Evolutionary conservation across 1,140 invertebrate genomes (phyloP).

Genomic region (Cyclina sinensis): DNA sequence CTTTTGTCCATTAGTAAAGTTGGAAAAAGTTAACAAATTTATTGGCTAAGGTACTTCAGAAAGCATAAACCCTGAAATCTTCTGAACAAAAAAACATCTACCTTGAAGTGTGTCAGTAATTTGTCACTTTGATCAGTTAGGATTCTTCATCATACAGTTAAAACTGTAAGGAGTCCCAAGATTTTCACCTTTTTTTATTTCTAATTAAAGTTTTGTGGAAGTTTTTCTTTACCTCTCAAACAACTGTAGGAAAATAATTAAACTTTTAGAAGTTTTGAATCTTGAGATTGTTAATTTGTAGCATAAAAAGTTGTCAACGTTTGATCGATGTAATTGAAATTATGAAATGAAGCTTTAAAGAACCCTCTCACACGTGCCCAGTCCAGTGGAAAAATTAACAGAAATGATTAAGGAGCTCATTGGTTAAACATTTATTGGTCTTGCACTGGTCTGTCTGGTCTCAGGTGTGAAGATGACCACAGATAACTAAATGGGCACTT

Average conservation of each 20-base stretch:
- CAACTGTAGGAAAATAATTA: background rate
- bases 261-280: constrained; percentile 19
- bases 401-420: constrained; percentile 17
- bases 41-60: constrained; percentile 18
- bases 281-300: constrained; percentile 60
- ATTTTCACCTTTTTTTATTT: too few species aligned
- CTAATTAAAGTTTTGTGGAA: too few species aligned
- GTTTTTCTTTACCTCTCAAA: background rate
- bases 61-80: constrained; percentile 7
- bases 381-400: constrained; percentile 20
- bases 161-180: too few species aligned
- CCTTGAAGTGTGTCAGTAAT: background rate
- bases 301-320: constrained; percentile 38
- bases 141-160: too few species aligned
- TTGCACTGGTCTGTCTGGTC: constrained; percentile 23
- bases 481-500: constrained; percentile 59
- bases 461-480: constrained; percentile 48
- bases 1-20: background rate
- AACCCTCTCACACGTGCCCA: background rate
- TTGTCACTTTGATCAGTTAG: constrained; percentile 13
- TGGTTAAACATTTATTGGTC: constrained; percentile 30
- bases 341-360: constrained; percentile 49
- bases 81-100: constrained; percentile 19
- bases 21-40: constrained; percentile 35
- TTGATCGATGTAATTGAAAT: constrained; percentile 17